A percentile compares a stretch with the other conserved stretches of the same genome.
Evolutionary conservation across 1,140 invertebrate species (phyloP).

Genomic region (Daktulosphaira vitifoliae): DNA sequence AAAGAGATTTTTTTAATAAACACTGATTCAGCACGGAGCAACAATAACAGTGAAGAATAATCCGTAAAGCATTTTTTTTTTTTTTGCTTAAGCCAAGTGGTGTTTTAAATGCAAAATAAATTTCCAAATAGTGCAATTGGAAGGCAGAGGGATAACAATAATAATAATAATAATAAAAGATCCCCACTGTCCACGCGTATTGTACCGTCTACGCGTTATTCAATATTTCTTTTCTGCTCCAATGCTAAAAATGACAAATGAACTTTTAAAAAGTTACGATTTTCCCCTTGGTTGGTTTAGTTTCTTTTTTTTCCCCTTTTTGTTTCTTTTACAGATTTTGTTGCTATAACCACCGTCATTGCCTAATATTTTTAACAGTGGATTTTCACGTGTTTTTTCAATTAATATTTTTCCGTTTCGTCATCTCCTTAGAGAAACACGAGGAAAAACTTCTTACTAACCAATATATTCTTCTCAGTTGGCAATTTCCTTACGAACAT

Average conservation of each 20-base stretch:
- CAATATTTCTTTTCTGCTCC: conserved; percentile 29
- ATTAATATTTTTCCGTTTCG: too few species aligned
- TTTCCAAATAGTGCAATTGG: conserved; percentile 6
- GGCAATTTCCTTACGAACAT: too few species aligned
- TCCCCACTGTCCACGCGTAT: not conserved
- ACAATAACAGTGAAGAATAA: conserved; percentile 24
- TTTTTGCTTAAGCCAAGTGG: conserved; percentile 22
- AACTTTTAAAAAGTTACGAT: conserved; percentile 30
- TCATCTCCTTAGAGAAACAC: too few species aligned
- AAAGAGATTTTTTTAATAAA: conserved; percentile 32
- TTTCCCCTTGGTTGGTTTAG: conserved; percentile 21
- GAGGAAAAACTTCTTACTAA: too few species aligned
- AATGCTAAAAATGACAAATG: conserved; percentile 32
- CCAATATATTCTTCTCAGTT: too few species aligned
- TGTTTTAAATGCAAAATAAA: conserved; percentile 30
- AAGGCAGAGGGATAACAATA: too few species aligned
- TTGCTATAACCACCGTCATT: too few species aligned
- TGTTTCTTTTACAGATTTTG: conserved; percentile 1
- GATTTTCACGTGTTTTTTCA: too few species aligned
- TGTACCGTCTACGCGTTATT: conserved; percentile 12
- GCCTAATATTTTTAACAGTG: too few species aligned
- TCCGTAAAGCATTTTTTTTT: not conserved
- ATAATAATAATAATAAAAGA: too few species aligned
- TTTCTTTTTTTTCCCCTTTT: not conserved
- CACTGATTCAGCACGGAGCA: conserved; percentile 8